Evolutionary conservation across 2,113 vertebrate species (phyloP), one percentile per base, ranked within the genome.

Genomic region (Perca flavescens): DNA sequence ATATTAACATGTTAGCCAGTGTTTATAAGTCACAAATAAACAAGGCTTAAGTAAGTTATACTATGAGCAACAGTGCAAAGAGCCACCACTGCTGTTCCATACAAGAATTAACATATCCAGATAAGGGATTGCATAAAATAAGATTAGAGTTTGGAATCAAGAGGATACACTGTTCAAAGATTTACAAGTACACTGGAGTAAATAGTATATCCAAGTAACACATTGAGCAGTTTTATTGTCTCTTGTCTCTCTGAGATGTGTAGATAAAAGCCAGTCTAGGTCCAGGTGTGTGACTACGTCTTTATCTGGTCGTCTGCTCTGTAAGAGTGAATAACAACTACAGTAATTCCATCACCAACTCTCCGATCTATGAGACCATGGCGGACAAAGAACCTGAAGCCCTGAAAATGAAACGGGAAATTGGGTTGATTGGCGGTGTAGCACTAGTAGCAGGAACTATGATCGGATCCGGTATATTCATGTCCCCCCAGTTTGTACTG

Each of bases 381-480:
- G 80, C 74, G 3, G 61, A 40, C 36, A 40, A 68, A 52, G 31
- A 80, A 74, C 10, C 54, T 1, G 53, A 81, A 4, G 69, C 43
- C 34, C 12, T 93, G 46, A 88, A 70, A 60, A 74, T 95, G 54
- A 92, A 87, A 71, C 77, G 85, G 21, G 87, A 93, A 70, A 79
- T 95, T 64, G 92, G 92, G 14, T 56, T 97, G 71, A 82, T 95
- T 68, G 96, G 96, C 0, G 84, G 94, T 0, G 83, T 96, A 49
- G 95, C 96, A 10, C 81, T 97, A 40, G 91, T 96, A 25, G 92
- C 95, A 1, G 96, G 97, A 21, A 96, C 94, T 5, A 96, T 97
- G 96, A 96, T 97, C 1, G 95, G 96, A 70, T 97, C 96, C 0
- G 95, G 97, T 19, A 97, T 8, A 58, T 95, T 95, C 83, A 95